Base-by-base conservation (phyloP, 1,140 invertebrate species). In the Zaprionus ghesquierei region DNA sequence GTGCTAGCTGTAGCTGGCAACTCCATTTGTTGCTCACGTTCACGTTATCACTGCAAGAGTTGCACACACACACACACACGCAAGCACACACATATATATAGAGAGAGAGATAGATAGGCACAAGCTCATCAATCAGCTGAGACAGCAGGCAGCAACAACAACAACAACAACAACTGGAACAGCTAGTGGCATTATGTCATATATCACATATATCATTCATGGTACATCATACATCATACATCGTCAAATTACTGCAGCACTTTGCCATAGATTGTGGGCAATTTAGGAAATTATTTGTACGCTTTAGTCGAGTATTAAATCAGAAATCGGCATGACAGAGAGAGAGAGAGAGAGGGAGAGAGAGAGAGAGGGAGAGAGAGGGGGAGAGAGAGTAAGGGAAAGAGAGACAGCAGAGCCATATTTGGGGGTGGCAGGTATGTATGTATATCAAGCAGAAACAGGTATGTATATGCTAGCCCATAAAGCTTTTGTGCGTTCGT, bases 1-100 rank as follows among this genome's bases (percentile, higher is more conserved):
- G n/a, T n/a, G n/a, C n/a, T n/a, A n/a, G n/a, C n/a, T n/a, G 65
- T 72, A 51, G 20, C 13, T 41, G 22, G 38, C 53, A 65, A 55
- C 59, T 68, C 44, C 74, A 75, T 55, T 89, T 81, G 74, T 44
- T 31, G 55, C 65, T 58, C 75, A 53, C 60, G 44, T 44, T 66
- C 33, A 68, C 22, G 44, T 46, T 29, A 44, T 33, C 55, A 72
- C 69, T 72, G 63, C 35, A 65, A 71, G 27, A 31, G 9, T 58
- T 46, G 54, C 38, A 46, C 41, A 64, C 10, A 51, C n/a, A 70
- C 15, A 70, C 33, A 49, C 58, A 55, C 29, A 56, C 5, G 53
- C 5, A 66, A 46, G 33, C 35, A 59, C 53, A 70, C 1, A 51
- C n/a, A 35, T 0, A 35, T 12, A 13, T 12, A 13, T 3, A 29